A percentile compares a stretch with the other conserved stretches of the same genome.
These are phyloP conservation scores for Sternarchorhynchus goeldii DNA, from an alignment of 2,797 vertebrate genomes.

Conservation along the genomic window DNA sequence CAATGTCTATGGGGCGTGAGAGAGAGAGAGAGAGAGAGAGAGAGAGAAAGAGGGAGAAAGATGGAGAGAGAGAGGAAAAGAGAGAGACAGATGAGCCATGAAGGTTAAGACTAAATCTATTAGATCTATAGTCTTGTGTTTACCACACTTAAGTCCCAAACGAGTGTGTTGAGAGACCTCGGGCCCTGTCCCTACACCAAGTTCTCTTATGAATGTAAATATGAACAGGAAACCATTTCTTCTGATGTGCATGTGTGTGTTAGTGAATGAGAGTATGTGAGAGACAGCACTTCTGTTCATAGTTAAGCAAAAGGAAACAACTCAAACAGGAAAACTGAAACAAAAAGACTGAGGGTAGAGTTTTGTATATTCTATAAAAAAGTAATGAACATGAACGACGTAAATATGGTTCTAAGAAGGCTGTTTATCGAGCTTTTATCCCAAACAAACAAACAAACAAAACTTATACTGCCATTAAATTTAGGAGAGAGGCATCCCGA, in stretches of 20 bases:
- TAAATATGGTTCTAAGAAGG: too few relatives aligned
- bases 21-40: constrained; percentile 32
- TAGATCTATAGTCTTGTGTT: background rate
- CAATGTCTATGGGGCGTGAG: constrained; percentile 80
- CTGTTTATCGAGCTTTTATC: too few relatives aligned
- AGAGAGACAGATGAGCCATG: background rate
- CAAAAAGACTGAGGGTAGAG: too few relatives aligned
- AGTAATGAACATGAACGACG: too few relatives aligned
- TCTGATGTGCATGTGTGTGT: constrained; percentile 31
- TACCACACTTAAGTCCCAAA: background rate
- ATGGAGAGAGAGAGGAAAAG: too few relatives aligned
- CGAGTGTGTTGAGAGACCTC: background rate
- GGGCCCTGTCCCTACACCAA: constrained; percentile 48
- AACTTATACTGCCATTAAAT: too few relatives aligned
- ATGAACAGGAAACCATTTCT: constrained; percentile 48
- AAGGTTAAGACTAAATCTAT: too few relatives aligned
- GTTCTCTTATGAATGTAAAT: constrained; percentile 44
- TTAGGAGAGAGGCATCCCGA: too few relatives aligned
- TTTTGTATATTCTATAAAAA: too few relatives aligned
- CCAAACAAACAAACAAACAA: too few relatives aligned
- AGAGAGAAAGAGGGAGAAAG: background rate
- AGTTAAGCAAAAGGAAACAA: too few relatives aligned
- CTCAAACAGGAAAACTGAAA: too few relatives aligned
- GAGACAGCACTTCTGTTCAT: background rate
- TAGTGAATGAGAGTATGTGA: background rate